Base-by-base conservation (phyloP, 2,797 vertebrate species). In the Babyrousa celebensis region DNA sequence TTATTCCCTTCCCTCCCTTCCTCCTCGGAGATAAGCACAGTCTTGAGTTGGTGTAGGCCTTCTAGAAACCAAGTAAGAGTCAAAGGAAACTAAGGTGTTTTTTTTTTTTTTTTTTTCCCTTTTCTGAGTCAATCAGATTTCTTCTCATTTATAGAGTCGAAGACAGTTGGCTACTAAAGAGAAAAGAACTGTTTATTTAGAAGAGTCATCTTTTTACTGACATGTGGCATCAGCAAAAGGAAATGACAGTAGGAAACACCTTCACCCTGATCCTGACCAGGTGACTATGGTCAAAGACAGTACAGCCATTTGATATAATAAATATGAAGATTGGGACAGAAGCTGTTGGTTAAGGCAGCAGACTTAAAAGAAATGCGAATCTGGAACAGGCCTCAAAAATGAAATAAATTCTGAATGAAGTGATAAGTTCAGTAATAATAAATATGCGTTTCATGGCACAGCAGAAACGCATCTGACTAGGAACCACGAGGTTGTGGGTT, bases 361-460 rank as follows among this genome's bases (percentile, higher is more conserved):
- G 6, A 32, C 21, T 83, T 89, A 32, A 67, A 8, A 43, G 40
- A 91, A 90, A 90, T 25, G 6, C 10, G 75, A 82, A 71, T 79
- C 7, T 92, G 36, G 11, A 85, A 60, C 14, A 80, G 1, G 52
- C 54, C 92, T 90, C 27, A 85, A 91, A 95, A 80, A 60, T 77
- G 12, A 91, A 89, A 85, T 83, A 70, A 70, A 78, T 90, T 54
- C 36, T 74, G 15, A 85, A 68, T 92, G 27, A 89, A 89, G n/a
- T 3, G 18, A 77, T 58, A 77, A 83, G 12, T 54, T 91, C 3
- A 70, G 21, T 32, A 80, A 82, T 36, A 85, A 89, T 11, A 58
- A 67, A 71, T 54, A 62, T 3, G 20, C 36, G 3, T 36, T 3
- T 36, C 36, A 36, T 36, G 36, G 36, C 36, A 36, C 36, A 36